phyloP scores from a whole-genome alignment of 2,888 invertebrate species.

The Griposia aprilina region DNA sequence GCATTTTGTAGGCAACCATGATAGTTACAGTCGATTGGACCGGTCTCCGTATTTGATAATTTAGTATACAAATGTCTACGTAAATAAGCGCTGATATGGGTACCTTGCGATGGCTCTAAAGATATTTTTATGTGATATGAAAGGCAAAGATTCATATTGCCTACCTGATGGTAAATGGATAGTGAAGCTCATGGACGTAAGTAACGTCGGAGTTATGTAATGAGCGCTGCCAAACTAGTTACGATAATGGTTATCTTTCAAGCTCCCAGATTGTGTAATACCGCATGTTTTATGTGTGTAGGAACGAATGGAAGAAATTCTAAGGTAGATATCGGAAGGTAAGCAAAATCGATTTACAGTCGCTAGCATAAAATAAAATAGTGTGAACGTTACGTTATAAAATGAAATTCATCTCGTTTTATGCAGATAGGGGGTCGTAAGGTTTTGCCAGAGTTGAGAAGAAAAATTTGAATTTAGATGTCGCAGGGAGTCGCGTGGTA shows the following conservation, averaged over 20 bases:
- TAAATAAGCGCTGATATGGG: constrained; percentile 52
- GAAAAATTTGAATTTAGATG: constrained; percentile 89
- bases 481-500: constrained; percentile 81
- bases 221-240: constrained; percentile 63
- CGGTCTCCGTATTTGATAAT: constrained; percentile 53
- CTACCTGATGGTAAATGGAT: constrained; percentile 63
- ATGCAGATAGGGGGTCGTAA: constrained; percentile 83
- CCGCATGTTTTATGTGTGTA: constrained; percentile 52
- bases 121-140: constrained; percentile 61
- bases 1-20: constrained; percentile 68
- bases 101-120: constrained; percentile 43
- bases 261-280: constrained; percentile 51
- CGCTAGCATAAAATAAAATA: constrained; percentile 71
- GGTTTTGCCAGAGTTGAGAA: constrained; percentile 76
- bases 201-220: constrained; percentile 48
- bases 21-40: constrained; percentile 51
- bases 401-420: constrained; percentile 85
- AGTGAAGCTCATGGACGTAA: constrained; percentile 44
- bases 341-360: constrained; percentile 71
- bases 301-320: constrained; percentile 34
- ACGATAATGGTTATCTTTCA: constrained; percentile 51
- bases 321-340: constrained; percentile 47
- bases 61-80: constrained; percentile 55
- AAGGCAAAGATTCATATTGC: constrained; percentile 45
- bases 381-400: constrained; percentile 80